A percentile compares a stretch with the other conserved stretches of the same genome.
phyloP scores from a whole-genome alignment of 2,113 vertebrate genomes.

The Columbina picui region DNA sequence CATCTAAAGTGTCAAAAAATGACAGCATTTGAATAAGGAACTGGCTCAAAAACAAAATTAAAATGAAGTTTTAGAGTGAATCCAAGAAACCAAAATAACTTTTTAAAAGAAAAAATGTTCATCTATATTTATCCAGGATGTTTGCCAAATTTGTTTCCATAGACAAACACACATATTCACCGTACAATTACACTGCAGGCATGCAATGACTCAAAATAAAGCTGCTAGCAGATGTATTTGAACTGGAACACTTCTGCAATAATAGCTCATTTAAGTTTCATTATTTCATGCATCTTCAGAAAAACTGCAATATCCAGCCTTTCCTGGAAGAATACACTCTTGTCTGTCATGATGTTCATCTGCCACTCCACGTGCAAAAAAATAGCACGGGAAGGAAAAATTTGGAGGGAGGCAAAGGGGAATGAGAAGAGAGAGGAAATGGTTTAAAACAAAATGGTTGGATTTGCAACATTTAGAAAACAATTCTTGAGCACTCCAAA shows the following conservation, averaged over 20 bases:
- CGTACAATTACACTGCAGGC: background rate
- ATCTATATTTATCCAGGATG: conserved; percentile 27
- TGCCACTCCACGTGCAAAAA: background rate
- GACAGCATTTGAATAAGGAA: conserved; percentile 26
- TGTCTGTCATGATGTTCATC: background rate
- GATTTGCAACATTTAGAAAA: background rate
- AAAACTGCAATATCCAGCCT: background rate
- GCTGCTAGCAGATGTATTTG: background rate
- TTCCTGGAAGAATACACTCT: background rate
- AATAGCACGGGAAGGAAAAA: background rate
- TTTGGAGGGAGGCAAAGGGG: accelerated
- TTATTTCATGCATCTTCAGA: background rate
- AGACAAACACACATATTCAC: background rate
- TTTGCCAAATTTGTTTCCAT: background rate
- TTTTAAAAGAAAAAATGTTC: conserved; percentile 11
- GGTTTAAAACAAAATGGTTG: background rate
- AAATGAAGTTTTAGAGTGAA: conserved; percentile 13
- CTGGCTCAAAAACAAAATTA: background rate
- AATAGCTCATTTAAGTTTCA: conserved; percentile 8
- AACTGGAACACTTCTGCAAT: background rate
- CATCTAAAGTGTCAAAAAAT: conserved; percentile 12
- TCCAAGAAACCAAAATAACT: conserved; percentile 41
- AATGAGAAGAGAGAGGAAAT: background rate
- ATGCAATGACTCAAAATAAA: conserved; percentile 5
- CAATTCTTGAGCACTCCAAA: background rate